Base-by-base conservation (phyloP, 2,888 invertebrate species). In the Villa cingulata region DNA sequence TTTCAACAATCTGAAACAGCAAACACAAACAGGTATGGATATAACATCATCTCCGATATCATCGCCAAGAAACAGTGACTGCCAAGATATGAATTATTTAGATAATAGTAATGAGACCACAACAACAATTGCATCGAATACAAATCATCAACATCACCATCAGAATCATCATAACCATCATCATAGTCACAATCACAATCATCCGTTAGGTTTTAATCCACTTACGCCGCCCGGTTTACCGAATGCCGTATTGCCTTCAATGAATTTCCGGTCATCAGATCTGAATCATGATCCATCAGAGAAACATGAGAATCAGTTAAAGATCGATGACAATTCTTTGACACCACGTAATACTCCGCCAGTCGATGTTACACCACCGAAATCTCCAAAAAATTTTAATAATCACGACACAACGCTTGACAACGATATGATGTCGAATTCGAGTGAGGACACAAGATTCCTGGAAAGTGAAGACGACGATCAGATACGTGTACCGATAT, bases 211-310 rank as follows among this genome's bases (percentile, higher is more conserved):
- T 0, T 78, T 78, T 57, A 77, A 72, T 57, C 72, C 78, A 0
- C 68, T 80, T 36, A 79, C 80, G 7, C 80, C 80, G 1, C 79
- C 79, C 0, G 75, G 75, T 9, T 72, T 76, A 50, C 67, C 70
- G 32, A 63, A 61, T 52, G 64, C 66, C 18, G 52, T 62, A 14
- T 42, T 64, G 47, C 59, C 62, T 48, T 56, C 51, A 37, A 16
- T 36, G 14, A 46, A 46, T 37, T 37, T 40, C 23, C 36, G 32
- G 20, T 29, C 37, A 37, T 15, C 12, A 17, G 7, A 4, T 18
- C 27, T 20, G 14, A 39, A 36, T 29, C 36, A 40, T 18, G 41
- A 46, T 40, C 20, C 32, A 4, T 18, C n/a, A 15, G 36, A 39
- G 20, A 44, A 29, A 34, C 16, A 36, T 16, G 36, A 36, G 16